Base-by-base conservation (phyloP, 2,888 invertebrate species). In the Sturmia bella region DNA sequence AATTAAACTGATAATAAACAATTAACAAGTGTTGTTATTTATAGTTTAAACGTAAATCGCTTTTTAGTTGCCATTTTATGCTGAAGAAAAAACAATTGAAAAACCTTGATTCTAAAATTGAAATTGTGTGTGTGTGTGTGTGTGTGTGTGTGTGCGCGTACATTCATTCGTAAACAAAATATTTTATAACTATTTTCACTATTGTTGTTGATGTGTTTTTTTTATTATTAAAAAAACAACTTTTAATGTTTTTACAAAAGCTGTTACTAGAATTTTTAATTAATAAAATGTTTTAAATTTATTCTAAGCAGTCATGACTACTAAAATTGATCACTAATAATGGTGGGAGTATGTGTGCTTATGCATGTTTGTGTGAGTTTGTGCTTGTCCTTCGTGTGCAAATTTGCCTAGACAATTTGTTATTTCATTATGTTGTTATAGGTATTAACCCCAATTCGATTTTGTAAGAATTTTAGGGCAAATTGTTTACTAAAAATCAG, bases 1-100 rank as follows among this genome's bases (percentile, higher is more conserved):
- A 75, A 80, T 80, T 75, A 70, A 80, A 80, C 80, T 80, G 80
- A 80, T 80, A 66, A 59, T 32, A 64, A 70, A 50, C 59, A 64
- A 57, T 64, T 64, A 43, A 75, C 57, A 59, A 9, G 21, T 39
- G n/a, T 41, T 37, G 27, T 50, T 70, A 57, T 80, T 70, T 80
- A 80, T 80, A 80, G 73, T 41, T 57, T 37, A 54, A 78, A 57
- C 13, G n/a, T n/a, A 41, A 54, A 27, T 11, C 7, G 3, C 52
- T 45, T 15, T 32, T 1, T 52, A 17, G 13, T 11, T 48, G 1
- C 6, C 13, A 12, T 21, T 11, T 45, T 5, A 5, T 61, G 24
- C 21, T 15, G 9, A 6, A 24, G 12, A 39, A 11, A 19, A 15
- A 24, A 43, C n/a, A 6, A 9, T 5, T 17, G 19, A 39, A 57